These are phyloP conservation scores for Acromyrmex heyeri DNA, from an alignment of 1,140 invertebrate species.

Conservation along the genomic window DNA sequence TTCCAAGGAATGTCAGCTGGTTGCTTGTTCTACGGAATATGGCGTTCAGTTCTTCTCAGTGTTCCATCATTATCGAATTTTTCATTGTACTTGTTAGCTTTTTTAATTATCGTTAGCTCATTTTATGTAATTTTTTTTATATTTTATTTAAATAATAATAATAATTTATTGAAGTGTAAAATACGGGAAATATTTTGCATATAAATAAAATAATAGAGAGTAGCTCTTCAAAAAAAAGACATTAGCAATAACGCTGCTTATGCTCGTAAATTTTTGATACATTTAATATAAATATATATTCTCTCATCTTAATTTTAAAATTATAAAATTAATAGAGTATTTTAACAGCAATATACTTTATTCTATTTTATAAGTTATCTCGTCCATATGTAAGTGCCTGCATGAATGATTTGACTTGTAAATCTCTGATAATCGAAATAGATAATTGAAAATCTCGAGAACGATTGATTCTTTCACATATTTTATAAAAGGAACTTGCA, in stretches of 20 bases:
- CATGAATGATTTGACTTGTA: constrained; percentile 17
- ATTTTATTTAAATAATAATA: neutral
- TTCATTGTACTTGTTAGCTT: neutral
- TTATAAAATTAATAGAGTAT: neutral
- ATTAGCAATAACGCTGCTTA: too few relatives aligned
- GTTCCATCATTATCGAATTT: constrained; percentile 62
- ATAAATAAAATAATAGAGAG: too few relatives aligned
- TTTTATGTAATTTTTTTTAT: neutral
- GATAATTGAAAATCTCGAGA: constrained; percentile 1
- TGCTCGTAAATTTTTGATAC: too few relatives aligned
- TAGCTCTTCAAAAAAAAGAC: too few relatives aligned
- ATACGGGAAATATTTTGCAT: too few relatives aligned
- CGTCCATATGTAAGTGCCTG: neutral
- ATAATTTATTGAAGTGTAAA: too few relatives aligned
- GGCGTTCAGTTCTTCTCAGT: constrained; percentile 62
- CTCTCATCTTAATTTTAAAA: neutral
- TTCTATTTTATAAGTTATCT: neutral
- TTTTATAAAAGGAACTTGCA: constrained; percentile 15
- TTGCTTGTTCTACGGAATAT: constrained; percentile 60
- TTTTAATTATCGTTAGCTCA: neutral
- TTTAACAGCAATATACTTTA: neutral
- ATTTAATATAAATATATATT: neutral
- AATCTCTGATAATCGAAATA: constrained; percentile 29
- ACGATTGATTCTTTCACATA: constrained; percentile 11
- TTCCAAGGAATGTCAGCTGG: constrained; percentile 72